phyloP scores from a whole-genome alignment of 2,797 vertebrate species.

The Manis pentadactyla region DNA sequence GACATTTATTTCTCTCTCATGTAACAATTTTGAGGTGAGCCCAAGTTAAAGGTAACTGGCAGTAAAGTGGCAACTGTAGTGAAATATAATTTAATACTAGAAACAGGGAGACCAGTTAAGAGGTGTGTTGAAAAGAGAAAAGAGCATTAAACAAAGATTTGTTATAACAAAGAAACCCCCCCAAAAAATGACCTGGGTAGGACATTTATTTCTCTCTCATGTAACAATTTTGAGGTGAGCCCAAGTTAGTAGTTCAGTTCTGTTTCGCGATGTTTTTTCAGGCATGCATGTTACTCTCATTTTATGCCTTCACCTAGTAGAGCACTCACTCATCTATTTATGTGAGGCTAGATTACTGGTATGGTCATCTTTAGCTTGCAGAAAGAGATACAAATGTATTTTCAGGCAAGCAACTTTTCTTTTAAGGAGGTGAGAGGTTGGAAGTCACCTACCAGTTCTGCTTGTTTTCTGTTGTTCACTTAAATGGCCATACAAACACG shows the following conservation, averaged over 20 bases:
- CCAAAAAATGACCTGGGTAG: not conserved
- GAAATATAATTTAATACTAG: not conserved
- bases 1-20: not conserved
- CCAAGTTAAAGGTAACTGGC: no score
- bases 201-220: not conserved
- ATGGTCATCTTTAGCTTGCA: not conserved
- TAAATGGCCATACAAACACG: not conserved
- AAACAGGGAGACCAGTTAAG: not conserved
- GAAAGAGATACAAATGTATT: not conserved
- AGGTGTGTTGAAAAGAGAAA: not conserved
- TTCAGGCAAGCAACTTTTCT: conserved; percentile 9
- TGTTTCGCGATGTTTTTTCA: not conserved
- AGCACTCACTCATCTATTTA: not conserved
- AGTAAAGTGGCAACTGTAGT: no score
- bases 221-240: not conserved
- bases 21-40: not conserved
- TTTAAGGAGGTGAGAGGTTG: not conserved
- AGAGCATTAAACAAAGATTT: not conserved
- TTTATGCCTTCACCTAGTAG: not conserved
- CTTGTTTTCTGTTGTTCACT: not conserved
- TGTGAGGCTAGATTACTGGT: not conserved
- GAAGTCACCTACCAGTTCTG: not conserved
- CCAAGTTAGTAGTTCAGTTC: not conserved
- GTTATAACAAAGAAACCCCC: not conserved
- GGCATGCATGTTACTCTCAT: not conserved